Evolutionary conservation across 2,113 vertebrate species (phyloP).

Genomic region (Prionailurus bengalensis): DNA sequence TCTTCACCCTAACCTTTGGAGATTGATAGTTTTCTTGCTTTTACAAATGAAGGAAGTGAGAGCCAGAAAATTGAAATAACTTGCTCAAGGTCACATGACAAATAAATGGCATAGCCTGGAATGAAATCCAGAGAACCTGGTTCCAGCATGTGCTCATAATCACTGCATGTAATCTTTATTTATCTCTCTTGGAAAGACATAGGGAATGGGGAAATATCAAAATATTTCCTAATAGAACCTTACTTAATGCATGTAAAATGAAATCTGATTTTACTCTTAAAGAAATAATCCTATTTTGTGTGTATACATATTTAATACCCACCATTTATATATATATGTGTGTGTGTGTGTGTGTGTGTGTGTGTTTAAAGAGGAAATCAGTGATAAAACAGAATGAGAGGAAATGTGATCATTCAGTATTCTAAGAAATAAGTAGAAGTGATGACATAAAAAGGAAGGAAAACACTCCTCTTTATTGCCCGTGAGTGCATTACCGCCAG

Average conservation of each 20-base stretch:
- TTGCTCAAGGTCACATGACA: background rate
- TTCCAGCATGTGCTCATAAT: background rate
- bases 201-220: background rate
- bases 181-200: background rate
- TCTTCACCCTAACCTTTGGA: background rate
- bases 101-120: background rate
- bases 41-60: background rate
- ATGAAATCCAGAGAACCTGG: background rate
- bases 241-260: background rate
- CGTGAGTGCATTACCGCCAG: background rate
- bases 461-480: slow-evolving; percentile 40
- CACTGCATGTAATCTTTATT: background rate
- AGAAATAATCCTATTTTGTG: background rate
- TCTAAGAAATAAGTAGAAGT: background rate
- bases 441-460: background rate
- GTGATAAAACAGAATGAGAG: slow-evolving; percentile 55
- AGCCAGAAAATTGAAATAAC: background rate
- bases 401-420: background rate
- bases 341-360: no score
- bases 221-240: background rate
- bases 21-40: background rate
- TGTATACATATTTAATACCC: slow-evolving; percentile 25
- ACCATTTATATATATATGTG: background rate
- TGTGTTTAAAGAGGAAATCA: slow-evolving; percentile 32
- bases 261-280: background rate